phyloP scores from a whole-genome alignment of 2,888 invertebrate genomes.

The Diadromus collaris region DNA sequence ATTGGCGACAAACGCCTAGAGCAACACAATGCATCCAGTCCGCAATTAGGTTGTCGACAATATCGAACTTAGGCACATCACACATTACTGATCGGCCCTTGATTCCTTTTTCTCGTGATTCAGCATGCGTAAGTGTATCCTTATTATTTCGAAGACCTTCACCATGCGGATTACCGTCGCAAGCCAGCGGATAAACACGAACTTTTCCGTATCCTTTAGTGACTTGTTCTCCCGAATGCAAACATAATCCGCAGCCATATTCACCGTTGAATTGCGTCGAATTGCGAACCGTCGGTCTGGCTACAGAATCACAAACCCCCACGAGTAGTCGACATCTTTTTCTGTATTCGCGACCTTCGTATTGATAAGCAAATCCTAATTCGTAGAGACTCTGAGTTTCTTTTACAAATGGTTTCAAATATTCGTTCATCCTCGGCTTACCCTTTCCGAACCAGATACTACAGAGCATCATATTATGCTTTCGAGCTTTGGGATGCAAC shows the following conservation, averaged over 20 bases:
- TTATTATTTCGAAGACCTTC: conserved; percentile 30
- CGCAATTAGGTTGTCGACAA: conserved; percentile 21
- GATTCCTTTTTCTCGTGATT: conserved; percentile 41
- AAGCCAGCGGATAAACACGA: conserved; percentile 55
- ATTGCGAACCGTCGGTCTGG: conserved; percentile 45
- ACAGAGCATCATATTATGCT: conserved; percentile 41
- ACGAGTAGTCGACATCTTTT: conserved; percentile 51
- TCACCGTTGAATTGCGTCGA: conserved; percentile 54
- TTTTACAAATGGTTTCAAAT: conserved; percentile 53
- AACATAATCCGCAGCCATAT: conserved; percentile 61
- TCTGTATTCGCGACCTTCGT: conserved; percentile 21
- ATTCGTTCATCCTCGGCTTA: conserved; percentile 43
- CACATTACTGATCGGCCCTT: conserved; percentile 33
- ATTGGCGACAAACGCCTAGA: conserved; percentile 50
- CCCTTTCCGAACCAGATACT: conserved; percentile 48
- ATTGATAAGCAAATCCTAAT: conserved; percentile 52
- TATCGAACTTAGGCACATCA: conserved; percentile 43
- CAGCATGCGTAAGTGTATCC: conserved; percentile 35
- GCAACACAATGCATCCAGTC: conserved; percentile 52
- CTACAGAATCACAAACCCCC: conserved; percentile 57
- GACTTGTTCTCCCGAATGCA: conserved; percentile 53
- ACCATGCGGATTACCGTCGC: conserved; percentile 29
- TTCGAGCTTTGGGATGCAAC: conserved; percentile 45
- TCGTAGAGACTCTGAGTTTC: conserved; percentile 44
- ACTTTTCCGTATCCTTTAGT: conserved; percentile 54